Base-by-base conservation (phyloP, 1,140 invertebrate species). In the Papilio machaon region DNA sequence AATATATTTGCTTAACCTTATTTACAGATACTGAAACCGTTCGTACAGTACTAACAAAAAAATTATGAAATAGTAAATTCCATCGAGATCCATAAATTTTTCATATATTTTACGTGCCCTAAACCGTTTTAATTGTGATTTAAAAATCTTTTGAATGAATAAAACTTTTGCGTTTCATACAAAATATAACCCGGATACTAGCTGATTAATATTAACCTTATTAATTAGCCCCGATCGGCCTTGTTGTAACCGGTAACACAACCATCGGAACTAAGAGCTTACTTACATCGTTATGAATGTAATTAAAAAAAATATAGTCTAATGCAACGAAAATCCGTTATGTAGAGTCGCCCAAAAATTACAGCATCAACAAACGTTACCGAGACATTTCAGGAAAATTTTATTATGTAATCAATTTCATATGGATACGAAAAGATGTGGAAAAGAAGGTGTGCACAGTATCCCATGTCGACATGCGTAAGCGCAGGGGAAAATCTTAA, bases 401-500 rank as follows among this genome's bases (percentile, higher is more conserved):
- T 54, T 17, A 54, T 54, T 54, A 64, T 23, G 10, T 60, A 60
- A 64, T 30, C 19, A 23, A 13, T 64, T 30, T 64, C 9, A 8
- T 8, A 23, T 6, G 15, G 17, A 58, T n/a, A 43, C 30, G 38
- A 74, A 47, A 35, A 11, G 15, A 43, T 47, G 17, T 43, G 73
- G 13, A 46, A 43, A 46, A 47, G 46, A 74, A 46, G 49, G 43
- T 75, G 43, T 43, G 17, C 17, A 75, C 30, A 35, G n/a, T 30
- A 17, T n/a, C 54, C 19, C 46, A 76, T 47, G 43, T 46, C 38
- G 58, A n/a, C 23, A 79, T 58, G 77, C 77, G 77, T 79, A 79
- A 79, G 77, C 54, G 77, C 77, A 46, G 77, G 54, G 76, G 77
- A 79, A 78, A 79, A 79, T 79, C 77, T 79, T 67, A 79, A 46